These are phyloP conservation scores for Mermis nigrescens DNA, from an alignment of 2,888 invertebrate species.

Conservation along the genomic window DNA sequence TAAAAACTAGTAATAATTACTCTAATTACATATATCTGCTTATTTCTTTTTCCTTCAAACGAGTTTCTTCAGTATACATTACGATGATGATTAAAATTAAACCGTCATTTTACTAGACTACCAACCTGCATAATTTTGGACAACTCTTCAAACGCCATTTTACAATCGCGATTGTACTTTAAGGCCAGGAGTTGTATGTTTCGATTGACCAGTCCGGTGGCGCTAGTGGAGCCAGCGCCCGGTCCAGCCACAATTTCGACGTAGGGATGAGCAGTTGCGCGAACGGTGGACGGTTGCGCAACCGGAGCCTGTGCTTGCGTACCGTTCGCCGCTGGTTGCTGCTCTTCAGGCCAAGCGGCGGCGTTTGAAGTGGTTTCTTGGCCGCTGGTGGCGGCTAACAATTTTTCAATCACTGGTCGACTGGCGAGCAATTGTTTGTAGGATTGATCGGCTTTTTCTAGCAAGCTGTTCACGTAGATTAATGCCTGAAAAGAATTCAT, in stretches of 20 bases:
- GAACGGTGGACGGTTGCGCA: no score
- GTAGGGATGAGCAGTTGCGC: no score
- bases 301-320: no score
- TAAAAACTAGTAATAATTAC: no score
- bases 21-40: no score
- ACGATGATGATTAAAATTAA: no score
- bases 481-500: slow-evolving; percentile 53
- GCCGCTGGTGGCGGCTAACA: slow-evolving; percentile 67
- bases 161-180: slow-evolving; percentile 50
- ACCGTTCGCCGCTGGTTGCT: neutral
- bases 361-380: slow-evolving; percentile 47
- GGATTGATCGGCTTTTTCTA: slow-evolving; percentile 82
- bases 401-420: slow-evolving; percentile 63
- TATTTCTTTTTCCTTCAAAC: no score
- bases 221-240: neutral
- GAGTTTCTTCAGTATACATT: no score
- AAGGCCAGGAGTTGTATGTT: slow-evolving; percentile 33
- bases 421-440: slow-evolving; percentile 73
- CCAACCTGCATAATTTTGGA: slow-evolving; percentile 43
- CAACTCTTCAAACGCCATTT: slow-evolving; percentile 78
- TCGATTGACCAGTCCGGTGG: slow-evolving; percentile 25
- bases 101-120: neutral
- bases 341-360: neutral
- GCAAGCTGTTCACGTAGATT: slow-evolving; percentile 62
- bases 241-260: no score